These are phyloP conservation scores for Centrocercus urophasianus DNA, from an alignment of 2,113 vertebrate species.

Conservation along the genomic window DNA sequence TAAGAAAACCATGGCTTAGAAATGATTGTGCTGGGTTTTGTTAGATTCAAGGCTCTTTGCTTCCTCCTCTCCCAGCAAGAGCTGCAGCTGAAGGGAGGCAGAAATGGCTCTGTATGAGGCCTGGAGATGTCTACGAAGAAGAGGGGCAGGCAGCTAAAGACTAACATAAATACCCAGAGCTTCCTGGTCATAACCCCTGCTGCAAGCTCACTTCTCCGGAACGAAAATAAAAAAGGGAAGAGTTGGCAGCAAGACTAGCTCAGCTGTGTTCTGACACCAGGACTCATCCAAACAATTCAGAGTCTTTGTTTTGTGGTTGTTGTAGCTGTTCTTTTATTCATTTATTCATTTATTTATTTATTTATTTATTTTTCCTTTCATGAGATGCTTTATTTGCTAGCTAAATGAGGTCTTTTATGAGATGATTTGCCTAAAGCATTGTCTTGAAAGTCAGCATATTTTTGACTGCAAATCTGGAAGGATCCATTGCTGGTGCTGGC, in stretches of 20 bases:
- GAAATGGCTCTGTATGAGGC: slow-evolving; percentile 36
- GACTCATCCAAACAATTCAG: neutral
- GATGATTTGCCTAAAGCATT: neutral
- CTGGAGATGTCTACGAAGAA: neutral
- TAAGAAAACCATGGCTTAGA: neutral
- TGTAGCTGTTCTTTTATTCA: too few relatives aligned
- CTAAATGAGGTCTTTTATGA: neutral
- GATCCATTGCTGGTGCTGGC: neutral
- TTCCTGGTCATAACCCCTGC: neutral
- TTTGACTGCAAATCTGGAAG: neutral
- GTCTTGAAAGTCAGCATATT: neutral
- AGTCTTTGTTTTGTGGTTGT: neutral
- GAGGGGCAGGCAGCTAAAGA: slow-evolving; percentile 34
- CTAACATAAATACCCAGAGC: neutral
- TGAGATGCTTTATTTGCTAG: neutral
- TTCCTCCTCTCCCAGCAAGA: neutral
- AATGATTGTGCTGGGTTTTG: neutral
- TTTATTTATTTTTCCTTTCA: neutral
- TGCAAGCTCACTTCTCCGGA: neutral
- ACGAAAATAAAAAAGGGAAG: neutral
- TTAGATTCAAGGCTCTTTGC: neutral
- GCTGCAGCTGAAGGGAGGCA: slow-evolving; percentile 47
- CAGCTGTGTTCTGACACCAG: slow-evolving; percentile 45
- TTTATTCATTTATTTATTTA: neutral
- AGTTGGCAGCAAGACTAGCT: slow-evolving; percentile 12